A percentile compares a stretch with the other conserved stretches of the same genome.
Conservation (phyloP, 2,797 vertebrate species). For the Heterohyrax brucei region DNA sequence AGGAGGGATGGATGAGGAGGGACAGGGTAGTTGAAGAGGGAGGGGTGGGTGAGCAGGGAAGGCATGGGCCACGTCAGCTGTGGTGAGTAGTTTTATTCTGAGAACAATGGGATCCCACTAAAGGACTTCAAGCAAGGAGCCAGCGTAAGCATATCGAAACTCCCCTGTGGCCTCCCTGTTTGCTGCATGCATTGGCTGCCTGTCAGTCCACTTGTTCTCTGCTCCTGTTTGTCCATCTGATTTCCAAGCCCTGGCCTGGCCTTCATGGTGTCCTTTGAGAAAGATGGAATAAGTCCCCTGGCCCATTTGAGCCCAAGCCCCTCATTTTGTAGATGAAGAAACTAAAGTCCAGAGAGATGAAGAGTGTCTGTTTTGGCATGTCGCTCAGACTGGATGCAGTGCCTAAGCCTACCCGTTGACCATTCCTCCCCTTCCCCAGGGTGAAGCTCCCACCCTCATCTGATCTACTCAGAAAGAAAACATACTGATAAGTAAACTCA, state of each 20-base stretch:
- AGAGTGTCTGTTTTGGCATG: background rate
- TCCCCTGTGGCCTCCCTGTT: background rate
- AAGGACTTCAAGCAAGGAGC: background rate
- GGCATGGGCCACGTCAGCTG: background rate
- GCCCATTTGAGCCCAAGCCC: background rate
- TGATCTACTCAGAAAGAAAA: slow-evolving; percentile 21
- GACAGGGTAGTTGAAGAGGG: too few species aligned
- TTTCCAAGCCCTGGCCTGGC: background rate
- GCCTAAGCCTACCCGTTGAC: background rate
- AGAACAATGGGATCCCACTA: background rate
- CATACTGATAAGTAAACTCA: background rate
- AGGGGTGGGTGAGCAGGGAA: background rate
- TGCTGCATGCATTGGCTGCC: background rate
- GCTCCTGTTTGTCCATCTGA: background rate
- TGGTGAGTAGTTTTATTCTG: background rate
- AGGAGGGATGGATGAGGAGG: background rate
- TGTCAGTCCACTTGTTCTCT: background rate
- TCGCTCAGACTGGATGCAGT: background rate
- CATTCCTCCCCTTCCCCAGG: background rate
- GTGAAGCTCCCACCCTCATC: background rate
- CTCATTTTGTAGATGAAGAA: background rate
- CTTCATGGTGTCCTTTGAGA: background rate
- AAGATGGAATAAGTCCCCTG: background rate
- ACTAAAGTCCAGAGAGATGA: background rate
- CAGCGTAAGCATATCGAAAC: too few species aligned